Evolutionary conservation across 2,888 invertebrate genomes (phyloP).

Genomic region (Archips xylosteana): DNA sequence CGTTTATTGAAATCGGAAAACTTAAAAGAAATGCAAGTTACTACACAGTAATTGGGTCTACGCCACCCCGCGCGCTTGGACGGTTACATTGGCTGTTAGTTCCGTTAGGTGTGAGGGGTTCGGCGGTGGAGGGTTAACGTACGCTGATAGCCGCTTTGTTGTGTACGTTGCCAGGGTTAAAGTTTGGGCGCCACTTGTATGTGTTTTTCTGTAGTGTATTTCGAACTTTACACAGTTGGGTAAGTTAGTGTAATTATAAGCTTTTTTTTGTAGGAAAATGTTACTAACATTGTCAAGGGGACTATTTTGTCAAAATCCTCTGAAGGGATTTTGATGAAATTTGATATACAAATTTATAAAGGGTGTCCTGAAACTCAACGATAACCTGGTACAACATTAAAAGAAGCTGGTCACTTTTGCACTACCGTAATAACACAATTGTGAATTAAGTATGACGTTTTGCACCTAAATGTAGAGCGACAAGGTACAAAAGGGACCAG

Average conservation of each 20-base stretch:
- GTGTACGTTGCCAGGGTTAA: background rate
- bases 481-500: too few species aligned
- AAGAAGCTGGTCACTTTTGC: too few species aligned
- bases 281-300: too few species aligned
- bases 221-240: background rate
- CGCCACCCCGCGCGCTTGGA: background rate
- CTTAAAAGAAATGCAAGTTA: background rate
- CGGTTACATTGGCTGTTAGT: background rate
- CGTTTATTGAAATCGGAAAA: too few species aligned
- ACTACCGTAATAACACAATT: too few species aligned
- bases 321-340: too few species aligned
- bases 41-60: constrained; percentile 2
- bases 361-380: too few species aligned
- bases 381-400: too few species aligned
- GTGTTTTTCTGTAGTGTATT: background rate
- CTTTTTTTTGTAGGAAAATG: background rate
- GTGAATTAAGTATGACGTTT: too few species aligned
- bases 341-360: too few species aligned
- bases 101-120: constrained; percentile 11
- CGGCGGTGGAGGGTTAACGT: constrained; percentile 17
- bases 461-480: too few species aligned
- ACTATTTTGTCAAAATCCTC: too few species aligned
- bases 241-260: background rate
- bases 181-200: constrained; percentile 2
- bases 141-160: constrained; percentile 33